Percentiles rank a stretch among this genome's conserved stretches.
phyloP scores from a whole-genome alignment of 2,113 vertebrate genomes.

The Promerops cafer region DNA sequence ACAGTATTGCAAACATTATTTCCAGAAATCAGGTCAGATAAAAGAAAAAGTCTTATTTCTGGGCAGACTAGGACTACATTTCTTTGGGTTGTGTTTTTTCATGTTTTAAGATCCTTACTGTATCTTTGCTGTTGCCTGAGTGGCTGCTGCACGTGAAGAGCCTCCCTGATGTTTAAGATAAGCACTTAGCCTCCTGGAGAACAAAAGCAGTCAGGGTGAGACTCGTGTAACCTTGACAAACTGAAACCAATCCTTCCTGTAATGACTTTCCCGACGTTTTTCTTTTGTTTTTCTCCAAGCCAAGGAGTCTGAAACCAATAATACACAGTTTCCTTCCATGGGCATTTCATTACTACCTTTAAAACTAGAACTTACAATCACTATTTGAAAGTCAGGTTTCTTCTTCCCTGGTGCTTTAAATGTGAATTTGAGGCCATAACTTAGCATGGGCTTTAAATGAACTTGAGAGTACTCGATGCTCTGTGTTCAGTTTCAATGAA shows the following conservation, averaged over 20 bases:
- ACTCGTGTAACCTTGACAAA: background rate
- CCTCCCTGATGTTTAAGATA: background rate
- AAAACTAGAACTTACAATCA: background rate
- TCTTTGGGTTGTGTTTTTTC: background rate
- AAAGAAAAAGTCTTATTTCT: background rate
- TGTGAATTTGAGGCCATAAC: background rate
- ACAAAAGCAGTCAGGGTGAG: background rate
- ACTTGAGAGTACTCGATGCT: background rate
- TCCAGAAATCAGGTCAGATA: background rate
- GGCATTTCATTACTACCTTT: background rate
- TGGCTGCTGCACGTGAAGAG: background rate
- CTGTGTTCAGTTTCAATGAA: background rate
- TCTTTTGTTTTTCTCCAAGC: background rate
- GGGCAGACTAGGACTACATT: background rate
- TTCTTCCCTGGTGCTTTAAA: background rate
- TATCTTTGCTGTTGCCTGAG: background rate
- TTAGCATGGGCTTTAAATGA: background rate
- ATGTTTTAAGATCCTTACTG: background rate
- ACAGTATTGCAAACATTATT: background rate
- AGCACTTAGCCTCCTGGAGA: slow-evolving; percentile 12
- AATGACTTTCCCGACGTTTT: background rate
- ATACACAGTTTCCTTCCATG: background rate
- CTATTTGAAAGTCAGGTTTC: background rate
- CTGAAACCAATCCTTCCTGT: slow-evolving; percentile 6
- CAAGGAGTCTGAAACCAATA: background rate